Base-by-base conservation (phyloP, 2,113 vertebrate species). In the Speoplatyrhinus poulsoni region DNA sequence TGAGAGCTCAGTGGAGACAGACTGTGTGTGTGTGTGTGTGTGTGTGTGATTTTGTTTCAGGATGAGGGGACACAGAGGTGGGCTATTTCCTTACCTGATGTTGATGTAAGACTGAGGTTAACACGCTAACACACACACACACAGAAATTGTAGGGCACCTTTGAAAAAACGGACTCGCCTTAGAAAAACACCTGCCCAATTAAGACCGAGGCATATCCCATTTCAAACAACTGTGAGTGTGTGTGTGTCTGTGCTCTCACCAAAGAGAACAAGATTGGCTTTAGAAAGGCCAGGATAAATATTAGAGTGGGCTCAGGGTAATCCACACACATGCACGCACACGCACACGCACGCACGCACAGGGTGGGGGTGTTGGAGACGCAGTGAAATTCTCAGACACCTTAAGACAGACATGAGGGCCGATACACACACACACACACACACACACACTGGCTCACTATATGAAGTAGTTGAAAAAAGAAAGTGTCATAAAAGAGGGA, bases 181-280 rank as follows among this genome's bases (percentile, higher is more conserved):
- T 88, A 87, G 73, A 86, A 90, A 90, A 92, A 91, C 89, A 93
- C 83, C 83, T 82, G 82, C 77, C 85, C 83, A 90, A 90, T 90
- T 89, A 91, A 85, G 77, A 77, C 76, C 49, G 49, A 69, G 65
- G 60, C 80, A 79, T 89, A 87, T 91, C 88, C 75, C 69, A 84
- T 90, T 89, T 92, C 87, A 90, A 87, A 88, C 82, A 79, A 76
- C 72, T 79, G 80, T 67, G 76, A 65, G 70, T 62, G 80, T 60
- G 79, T 65, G 76, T 41, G 76, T 17, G 76, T 15, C 19, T n/a
- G 17, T 49, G 81, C 76, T 78, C 75, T 76, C 79, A 80, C 85
- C 85, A 86, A 89, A 84, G 80, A 84, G 82, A 91, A 90, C 88
- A 90, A 85, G 91, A 87, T 90, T 91, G 87, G 82, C 87, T 92